A percentile compares a stretch with the other conserved stretches of the same genome.
phyloP scores from a whole-genome alignment of 2,888 invertebrate genomes.

The Pyrgus malvae region DNA sequence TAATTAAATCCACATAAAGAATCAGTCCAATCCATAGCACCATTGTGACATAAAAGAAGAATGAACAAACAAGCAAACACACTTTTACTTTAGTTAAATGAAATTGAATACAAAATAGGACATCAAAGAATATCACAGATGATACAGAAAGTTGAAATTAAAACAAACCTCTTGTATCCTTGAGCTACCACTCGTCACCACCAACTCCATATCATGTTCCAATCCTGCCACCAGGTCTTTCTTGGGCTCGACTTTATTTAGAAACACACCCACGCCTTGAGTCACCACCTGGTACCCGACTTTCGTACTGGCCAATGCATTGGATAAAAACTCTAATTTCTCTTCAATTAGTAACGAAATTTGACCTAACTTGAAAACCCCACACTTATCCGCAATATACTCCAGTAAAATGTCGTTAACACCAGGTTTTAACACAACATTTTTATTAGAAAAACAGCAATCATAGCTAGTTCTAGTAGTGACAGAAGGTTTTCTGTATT shows the following conservation, averaged over 20 bases:
- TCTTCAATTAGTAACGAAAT: constrained; percentile 84
- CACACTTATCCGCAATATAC: constrained; percentile 84
- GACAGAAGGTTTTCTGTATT: constrained; percentile 85
- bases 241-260: constrained; percentile 78
- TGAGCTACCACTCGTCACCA: constrained; percentile 90
- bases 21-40: too few relatives aligned
- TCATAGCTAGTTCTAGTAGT: constrained; percentile 85
- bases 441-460: constrained; percentile 77
- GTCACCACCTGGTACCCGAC: constrained; percentile 82
- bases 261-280: constrained; percentile 69
- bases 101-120: too few relatives aligned
- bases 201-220: constrained; percentile 88
- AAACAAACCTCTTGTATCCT: constrained; percentile 83
- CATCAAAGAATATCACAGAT: background rate
- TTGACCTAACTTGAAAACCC: constrained; percentile 87
- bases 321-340: constrained; percentile 88
- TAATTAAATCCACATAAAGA: too few relatives aligned
- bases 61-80: background rate
- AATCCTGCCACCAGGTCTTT: constrained; percentile 91
- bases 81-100: too few relatives aligned
- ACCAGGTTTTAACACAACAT: constrained; percentile 83
- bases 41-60: too few relatives aligned
- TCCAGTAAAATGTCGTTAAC: constrained; percentile 83
- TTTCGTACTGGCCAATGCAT: constrained; percentile 77
- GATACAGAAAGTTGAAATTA: background rate